A percentile compares a stretch with the other conserved stretches of the same genome.
Evolutionary conservation across 2,797 vertebrate genomes (phyloP).

Genomic region (Yasuhikotakia modesta): DNA sequence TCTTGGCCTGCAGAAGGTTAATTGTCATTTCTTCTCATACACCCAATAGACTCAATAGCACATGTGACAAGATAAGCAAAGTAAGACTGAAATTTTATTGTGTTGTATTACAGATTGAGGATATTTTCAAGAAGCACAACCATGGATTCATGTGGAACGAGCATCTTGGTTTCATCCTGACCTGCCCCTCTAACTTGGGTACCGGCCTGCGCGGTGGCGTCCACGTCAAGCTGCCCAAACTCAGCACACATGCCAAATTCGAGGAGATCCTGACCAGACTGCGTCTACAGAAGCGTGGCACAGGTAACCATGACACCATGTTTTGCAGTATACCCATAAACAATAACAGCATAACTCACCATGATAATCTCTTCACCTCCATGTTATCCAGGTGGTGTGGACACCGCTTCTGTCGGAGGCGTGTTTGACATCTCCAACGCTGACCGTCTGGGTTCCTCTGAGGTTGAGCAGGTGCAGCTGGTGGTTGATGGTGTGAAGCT

Average conservation of each 20-base stretch:
- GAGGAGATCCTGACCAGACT: constrained; percentile 83
- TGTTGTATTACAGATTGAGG: constrained; percentile 76
- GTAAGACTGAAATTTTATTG: neutral
- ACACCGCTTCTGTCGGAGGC: constrained; percentile 91
- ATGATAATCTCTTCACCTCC: neutral
- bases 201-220: constrained; percentile 85
- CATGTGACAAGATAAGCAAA: neutral
- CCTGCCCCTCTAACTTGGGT: constrained; percentile 86
- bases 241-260: constrained; percentile 85
- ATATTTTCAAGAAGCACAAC: constrained; percentile 82
- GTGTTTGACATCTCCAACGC: constrained; percentile 96
- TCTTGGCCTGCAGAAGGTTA: constrained; percentile 80
- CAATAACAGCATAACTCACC: neutral
- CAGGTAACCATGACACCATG: constrained; percentile 68
- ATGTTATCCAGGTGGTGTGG: constrained; percentile 83
- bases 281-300: constrained; percentile 86
- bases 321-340: neutral
- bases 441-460: constrained; percentile 92
- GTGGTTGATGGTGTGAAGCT: constrained; percentile 97
- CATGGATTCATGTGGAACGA: constrained; percentile 87
- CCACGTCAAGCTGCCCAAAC: constrained; percentile 81
- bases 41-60: neutral
- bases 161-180: constrained; percentile 84
- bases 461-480: constrained; percentile 92
- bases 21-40: neutral